Base-by-base conservation (phyloP, 2,797 vertebrate genomes). In the Acanthurus tractus region DNA sequence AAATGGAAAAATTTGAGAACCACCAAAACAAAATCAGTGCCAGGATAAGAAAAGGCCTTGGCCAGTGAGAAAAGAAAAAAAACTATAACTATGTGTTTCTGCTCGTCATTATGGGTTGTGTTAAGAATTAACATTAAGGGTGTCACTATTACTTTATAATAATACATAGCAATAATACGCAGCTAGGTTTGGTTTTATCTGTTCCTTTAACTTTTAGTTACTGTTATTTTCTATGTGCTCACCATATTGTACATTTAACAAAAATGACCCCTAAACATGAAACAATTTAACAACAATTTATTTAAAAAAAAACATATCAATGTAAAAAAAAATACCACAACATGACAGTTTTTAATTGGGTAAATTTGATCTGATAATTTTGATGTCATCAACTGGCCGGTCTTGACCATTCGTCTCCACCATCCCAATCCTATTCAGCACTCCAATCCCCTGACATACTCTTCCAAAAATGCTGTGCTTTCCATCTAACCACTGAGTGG, bases 381-480 rank as follows among this genome's bases (percentile, higher is more conserved):
- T 97, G 57, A 99, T 96, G 8, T 99, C 97, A 0, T 99, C 97
- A 0, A 92, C 86, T 1, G 98, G 96, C 3, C 97, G 95, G 90
- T 99, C 98, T 89, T 99, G 98, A 42, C 95, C 88, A 58, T 95
- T 97, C 1, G 97, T 98, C 83, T 98, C 97, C 77, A 98, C 97
- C 96, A 99, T 97, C 58, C 98, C 98, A 11, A 99, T 94, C 18
- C 97, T 94, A 73, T 96, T 97, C 70, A 99, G 89, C 66, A 98
- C 95, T 1, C 95, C 94, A 17, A 99, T 96, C 14, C 98, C 97
- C 81, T 98, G 96, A 78, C 53, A 94, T 10, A 99, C 96, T 66
- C 97, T 95, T n/a, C 97, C 98, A 25, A 99, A 99, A 81, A 99
- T 98, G 82, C 84, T 98, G 92, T 99, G 98, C 53, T 99, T 99